Evolutionary conservation across 2,888 invertebrate species (phyloP), one percentile per base, ranked within the genome.

Genomic region (Andrena chrysosceles): DNA sequence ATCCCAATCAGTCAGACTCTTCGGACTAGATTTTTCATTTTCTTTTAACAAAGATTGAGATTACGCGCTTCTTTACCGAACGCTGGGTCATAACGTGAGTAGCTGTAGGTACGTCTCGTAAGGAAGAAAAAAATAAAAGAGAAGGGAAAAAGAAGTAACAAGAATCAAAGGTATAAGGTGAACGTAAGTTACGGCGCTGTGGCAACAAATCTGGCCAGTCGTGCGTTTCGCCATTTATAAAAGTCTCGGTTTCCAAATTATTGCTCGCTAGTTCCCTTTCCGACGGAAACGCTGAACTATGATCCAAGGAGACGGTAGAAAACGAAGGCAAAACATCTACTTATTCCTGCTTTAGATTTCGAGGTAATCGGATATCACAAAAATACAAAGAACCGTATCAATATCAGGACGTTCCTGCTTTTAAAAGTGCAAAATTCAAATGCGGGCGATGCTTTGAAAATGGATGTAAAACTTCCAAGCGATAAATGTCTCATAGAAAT

Each of bases 21-120:
- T 90, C 87, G 79, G 91, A 91, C 90, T 91, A 91, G 90, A 91
- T 91, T 90, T 89, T 78, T 42, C 76, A 52, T 68, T 72, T 72
- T 48, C 49, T 66, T 67, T 84, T 69, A 83, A 83, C 85, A 81
- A 84, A 84, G 76, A 87, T 86, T 83, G 85, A 86, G 87, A 85
- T 88, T 87, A 83, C 77, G 85, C 84, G 86, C 62, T 87, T 85
- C 71, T 85, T 86, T 80, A 82, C 81, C 83, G 86, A 90, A 89
- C 89, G 88, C 81, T 87, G 82, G 42, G 86, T 88, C 89, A 88
- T 87, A 85, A 42, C 88, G 87, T 89, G 89, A 90, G 86, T 85
- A 89, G 87, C 87, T 86, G 87, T 84, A 86, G 83, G 85, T 87
- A 88, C 84, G 85, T 86, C 88, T 83, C 86, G 85, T 86, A 90